Evolutionary conservation across 2,797 vertebrate species (phyloP).

Genomic region (Fundulus diaphanus): DNA sequence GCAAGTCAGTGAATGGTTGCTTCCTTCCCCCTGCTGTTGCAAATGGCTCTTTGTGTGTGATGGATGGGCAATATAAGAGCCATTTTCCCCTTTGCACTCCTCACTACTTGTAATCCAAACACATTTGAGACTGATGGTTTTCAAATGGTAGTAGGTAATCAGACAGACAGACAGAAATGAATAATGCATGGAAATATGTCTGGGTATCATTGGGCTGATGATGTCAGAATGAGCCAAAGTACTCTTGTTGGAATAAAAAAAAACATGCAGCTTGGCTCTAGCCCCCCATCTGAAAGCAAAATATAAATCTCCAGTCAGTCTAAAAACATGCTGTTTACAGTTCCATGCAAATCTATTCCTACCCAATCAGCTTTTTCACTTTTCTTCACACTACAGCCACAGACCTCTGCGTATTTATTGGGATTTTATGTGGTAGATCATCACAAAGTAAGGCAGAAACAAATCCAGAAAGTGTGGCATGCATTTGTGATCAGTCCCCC

Average conservation of each 20-base stretch:
- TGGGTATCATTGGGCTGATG: conserved; percentile 74
- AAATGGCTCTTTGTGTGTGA: conserved; percentile 66
- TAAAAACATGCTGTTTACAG: conserved; percentile 8
- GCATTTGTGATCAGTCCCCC: not conserved
- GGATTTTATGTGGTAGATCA: not conserved
- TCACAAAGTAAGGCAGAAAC: not conserved
- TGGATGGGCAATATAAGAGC: conserved; percentile 60
- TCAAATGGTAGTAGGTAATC: conserved; percentile 74
- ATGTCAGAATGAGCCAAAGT: conserved; percentile 59
- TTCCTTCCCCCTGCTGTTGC: conserved; percentile 35
- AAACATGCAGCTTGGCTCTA: conserved; percentile 29
- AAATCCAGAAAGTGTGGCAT: not conserved
- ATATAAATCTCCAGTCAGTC: conserved; percentile 9
- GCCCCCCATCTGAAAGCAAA: conserved; percentile 14
- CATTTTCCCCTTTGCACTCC: conserved; percentile 58
- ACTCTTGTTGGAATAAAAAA: conserved; percentile 49
- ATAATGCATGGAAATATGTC: conserved; percentile 78
- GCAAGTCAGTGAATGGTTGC: conserved; percentile 48
- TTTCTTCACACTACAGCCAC: not conserved
- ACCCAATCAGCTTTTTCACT: not conserved
- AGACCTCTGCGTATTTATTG: not conserved
- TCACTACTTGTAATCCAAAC: conserved; percentile 72
- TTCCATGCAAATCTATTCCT: not conserved
- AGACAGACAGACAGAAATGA: conserved; percentile 72
- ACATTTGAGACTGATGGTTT: conserved; percentile 76